phyloP scores from a whole-genome alignment of 92 coral and sea anemone genomes.

The Zoanthus sansibaricus region DNA sequence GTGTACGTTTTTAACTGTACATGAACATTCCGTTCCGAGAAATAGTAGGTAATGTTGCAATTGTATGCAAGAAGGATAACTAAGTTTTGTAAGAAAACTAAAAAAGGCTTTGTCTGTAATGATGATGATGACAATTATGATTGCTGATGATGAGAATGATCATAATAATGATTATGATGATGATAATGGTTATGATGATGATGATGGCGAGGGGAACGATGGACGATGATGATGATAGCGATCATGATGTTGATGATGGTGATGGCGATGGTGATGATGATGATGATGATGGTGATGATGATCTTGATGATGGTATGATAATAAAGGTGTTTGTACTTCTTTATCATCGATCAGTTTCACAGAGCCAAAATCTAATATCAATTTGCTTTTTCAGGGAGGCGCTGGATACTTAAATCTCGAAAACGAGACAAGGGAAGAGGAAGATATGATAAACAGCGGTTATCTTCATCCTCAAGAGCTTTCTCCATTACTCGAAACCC shows the following conservation, averaged over 20 bases:
- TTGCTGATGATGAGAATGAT: background rate
- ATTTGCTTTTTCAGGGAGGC: constrained; percentile 61
- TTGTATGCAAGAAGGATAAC: background rate
- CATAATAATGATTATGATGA: background rate
- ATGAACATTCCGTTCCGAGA: background rate
- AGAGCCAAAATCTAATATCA: background rate
- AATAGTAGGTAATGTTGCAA: background rate
- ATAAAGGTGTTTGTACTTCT: background rate
- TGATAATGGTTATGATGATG: background rate
- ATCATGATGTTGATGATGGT: background rate
- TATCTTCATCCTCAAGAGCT: constrained; percentile 36
- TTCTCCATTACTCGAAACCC: constrained; percentile 22
- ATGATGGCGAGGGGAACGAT: background rate
- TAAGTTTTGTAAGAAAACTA: too few relatives aligned
- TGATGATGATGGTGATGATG: background rate
- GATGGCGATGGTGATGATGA: background rate
- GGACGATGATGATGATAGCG: background rate
- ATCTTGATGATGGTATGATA: background rate
- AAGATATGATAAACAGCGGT: constrained; percentile 18
- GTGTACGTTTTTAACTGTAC: background rate
- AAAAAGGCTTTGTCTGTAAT: too few relatives aligned
- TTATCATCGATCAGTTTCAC: too few relatives aligned
- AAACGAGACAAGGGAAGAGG: constrained; percentile 51
- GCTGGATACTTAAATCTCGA: constrained; percentile 82
- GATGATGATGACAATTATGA: background rate